Evolutionary conservation across 1,140 invertebrate genomes (phyloP), one percentile per base, ranked within the genome.

Genomic region (Drosophila kohkoa): DNA sequence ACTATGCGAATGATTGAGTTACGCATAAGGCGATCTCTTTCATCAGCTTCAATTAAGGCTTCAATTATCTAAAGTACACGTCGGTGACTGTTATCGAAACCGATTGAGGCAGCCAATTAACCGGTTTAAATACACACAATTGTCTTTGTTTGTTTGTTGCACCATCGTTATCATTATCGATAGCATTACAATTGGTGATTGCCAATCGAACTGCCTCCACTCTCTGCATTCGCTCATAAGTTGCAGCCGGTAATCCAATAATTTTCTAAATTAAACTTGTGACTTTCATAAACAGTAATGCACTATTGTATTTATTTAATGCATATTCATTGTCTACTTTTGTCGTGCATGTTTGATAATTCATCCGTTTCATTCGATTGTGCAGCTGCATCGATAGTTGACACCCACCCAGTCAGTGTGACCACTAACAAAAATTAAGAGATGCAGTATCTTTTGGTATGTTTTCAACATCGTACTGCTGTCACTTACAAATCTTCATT

Each of bases 41-140:
- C 28, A 32, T 54, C 30, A 54, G 20, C 2, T 35, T 35, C 10
- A 72, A 45, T 52, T 58, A 10, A 10, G 8, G 32, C 32, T 30
- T 73, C 8, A 73, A 73, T 52, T 68, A 30, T 38, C 28, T 68
- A n/a, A 35, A 58, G 54, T 52, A 52, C 35, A 58, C 62, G 45
- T 69, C 52, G 38, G 28, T 55, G 28, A 5, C 10, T 41, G 54
- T 20, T 57, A 41, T 57, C 57, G 57, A 43, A 25, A n/a, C 25
- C n/a, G 28, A 45, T n/a, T 20, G 13, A 3, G 11, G 51, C 51
- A 46, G 20, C 15, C 15, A 43, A 52, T 38, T 35, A 51, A 10
- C 3, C 7, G n/a, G 16, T 57, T 41, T 54, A 35, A 54, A 54
- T 54, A 54, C 5, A 52, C 10, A 52, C 10, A 30, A 32, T 30